Conservation (phyloP, 1,140 invertebrate species). For the Ptiloglossa arizonensis region DNA sequence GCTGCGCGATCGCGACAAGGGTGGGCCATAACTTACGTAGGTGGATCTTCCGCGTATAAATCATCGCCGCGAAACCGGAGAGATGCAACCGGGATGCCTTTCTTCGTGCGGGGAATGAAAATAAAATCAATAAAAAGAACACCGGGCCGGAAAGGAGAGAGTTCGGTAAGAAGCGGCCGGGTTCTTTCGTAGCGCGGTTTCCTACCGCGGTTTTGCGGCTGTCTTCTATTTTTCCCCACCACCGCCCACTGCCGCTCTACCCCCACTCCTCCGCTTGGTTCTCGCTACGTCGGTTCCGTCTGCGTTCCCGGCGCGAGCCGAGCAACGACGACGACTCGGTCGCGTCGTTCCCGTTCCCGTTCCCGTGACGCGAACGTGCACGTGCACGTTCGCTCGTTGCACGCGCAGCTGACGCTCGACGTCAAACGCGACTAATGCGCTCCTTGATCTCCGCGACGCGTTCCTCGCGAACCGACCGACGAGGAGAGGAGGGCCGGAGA, state of each 20-base stretch:
- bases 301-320: too few species aligned
- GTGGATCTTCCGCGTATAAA: slow-evolving; percentile 56
- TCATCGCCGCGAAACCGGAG: slow-evolving; percentile 28
- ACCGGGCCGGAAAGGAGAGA: not conserved
- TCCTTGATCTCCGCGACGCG: slow-evolving; percentile 72
- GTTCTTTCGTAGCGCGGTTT: not conserved
- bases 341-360: too few species aligned
- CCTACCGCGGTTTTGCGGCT: not conserved
- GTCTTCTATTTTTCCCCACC: not conserved
- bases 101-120: slow-evolving; percentile 39
- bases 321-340: too few species aligned
- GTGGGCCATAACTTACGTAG: slow-evolving; percentile 55
- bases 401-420: slow-evolving; percentile 76
- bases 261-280: too few species aligned
- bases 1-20: slow-evolving; percentile 42
- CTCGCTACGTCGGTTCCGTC: too few species aligned
- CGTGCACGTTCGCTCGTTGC: slow-evolving; percentile 50
- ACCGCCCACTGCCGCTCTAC: too few species aligned
- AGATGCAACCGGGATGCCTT: slow-evolving; percentile 49
- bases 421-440: slow-evolving; percentile 79
- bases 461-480: not conserved
- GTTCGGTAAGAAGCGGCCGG: slow-evolving; percentile 18
- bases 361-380: slow-evolving; percentile 57
- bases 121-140: slow-evolving; percentile 24
- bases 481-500: too few species aligned